These are phyloP conservation scores for Sphaeridia pumilis DNA, from an alignment of 2,888 invertebrate species.

Conservation along the genomic window DNA sequence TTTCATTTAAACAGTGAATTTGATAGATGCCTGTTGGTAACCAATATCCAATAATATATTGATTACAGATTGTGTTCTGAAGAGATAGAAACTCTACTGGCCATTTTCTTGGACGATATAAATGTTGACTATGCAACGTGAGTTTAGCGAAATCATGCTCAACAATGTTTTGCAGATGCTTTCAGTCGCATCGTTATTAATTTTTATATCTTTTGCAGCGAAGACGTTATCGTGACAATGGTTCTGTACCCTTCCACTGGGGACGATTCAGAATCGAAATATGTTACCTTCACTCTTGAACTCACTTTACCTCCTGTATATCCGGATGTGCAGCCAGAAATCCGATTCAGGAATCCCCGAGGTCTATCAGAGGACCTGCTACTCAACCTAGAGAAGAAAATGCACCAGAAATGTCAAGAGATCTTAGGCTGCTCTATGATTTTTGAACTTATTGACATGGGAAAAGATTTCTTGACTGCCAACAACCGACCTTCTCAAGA, in stretches of 20 bases:
- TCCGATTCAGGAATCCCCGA: constrained; percentile 64
- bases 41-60: too few relatives aligned
- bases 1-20: too few relatives aligned
- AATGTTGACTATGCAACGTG: constrained; percentile 42
- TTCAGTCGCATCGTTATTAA: neutral
- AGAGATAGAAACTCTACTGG: constrained; percentile 72
- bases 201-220: neutral
- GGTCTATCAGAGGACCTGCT: constrained; percentile 67
- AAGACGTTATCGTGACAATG: constrained; percentile 51
- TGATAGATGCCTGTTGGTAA: too few relatives aligned
- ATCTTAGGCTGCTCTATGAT: constrained; percentile 61
- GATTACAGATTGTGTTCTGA: constrained; percentile 54
- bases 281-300: constrained; percentile 69
- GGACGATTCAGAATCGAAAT: constrained; percentile 66
- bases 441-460: constrained; percentile 79
- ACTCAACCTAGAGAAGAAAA: constrained; percentile 50
- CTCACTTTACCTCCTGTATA: constrained; percentile 58
- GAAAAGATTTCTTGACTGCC: constrained; percentile 70
- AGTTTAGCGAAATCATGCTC: too few relatives aligned
- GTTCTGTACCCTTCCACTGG: constrained; percentile 73
- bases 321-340: constrained; percentile 63
- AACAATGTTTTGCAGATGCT: too few relatives aligned
- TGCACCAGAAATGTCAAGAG: constrained; percentile 53
- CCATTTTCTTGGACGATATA: constrained; percentile 72
- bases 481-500: constrained; percentile 79